Evolutionary conservation across 2,797 vertebrate species (phyloP), one percentile per base, ranked within the genome.

Genomic region (Spondyliosoma cantharus): DNA sequence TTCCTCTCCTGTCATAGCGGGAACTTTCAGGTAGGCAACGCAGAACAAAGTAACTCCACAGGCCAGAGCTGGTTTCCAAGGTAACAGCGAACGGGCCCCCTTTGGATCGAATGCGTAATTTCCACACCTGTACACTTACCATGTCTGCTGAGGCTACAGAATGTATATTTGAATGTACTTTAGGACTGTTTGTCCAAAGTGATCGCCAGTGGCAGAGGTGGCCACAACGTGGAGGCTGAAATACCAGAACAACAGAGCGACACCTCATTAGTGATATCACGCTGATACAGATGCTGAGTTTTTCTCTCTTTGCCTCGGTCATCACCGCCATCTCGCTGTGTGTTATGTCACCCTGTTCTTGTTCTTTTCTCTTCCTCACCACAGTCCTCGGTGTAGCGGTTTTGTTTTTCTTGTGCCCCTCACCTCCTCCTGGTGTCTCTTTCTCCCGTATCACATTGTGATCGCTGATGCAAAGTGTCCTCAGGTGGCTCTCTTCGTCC

Each of bases 11-110:
- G 69, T 87, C 64, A 72, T 3, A 24, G 45, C 74, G 54, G 48
- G 17, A 80, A 84, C 72, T 86, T 85, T 85, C 61, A 81, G 83
- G 76, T 67, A 63, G 82, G 76, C 67, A 81, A 72, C 76, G 17
- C 74, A 68, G 71, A 84, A 79, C 59, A 80, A 88, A 84, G 77
- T 89, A 82, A 57, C 72, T 85, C 82, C 46, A 73, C 74, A 82
- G 78, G 83, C 74, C 82, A 56, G 71, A 81, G 73, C 74, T 67
- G 84, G 92, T 93, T 91, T 89, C 90, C 93, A 90, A 84, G 92
- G 93, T 84, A 94, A 94, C 92, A 80, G 89, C 5, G 54, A 89
- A 76, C 1, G 5, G 60, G 7, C 65, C 79, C 82, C 74, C 74
- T 82, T 84, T 73, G 76, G 79, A 72, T 87, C 42, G n/a, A 88